Conservation (phyloP, 2,888 invertebrate genomes). For the Brassicogethes aeneus region DNA sequence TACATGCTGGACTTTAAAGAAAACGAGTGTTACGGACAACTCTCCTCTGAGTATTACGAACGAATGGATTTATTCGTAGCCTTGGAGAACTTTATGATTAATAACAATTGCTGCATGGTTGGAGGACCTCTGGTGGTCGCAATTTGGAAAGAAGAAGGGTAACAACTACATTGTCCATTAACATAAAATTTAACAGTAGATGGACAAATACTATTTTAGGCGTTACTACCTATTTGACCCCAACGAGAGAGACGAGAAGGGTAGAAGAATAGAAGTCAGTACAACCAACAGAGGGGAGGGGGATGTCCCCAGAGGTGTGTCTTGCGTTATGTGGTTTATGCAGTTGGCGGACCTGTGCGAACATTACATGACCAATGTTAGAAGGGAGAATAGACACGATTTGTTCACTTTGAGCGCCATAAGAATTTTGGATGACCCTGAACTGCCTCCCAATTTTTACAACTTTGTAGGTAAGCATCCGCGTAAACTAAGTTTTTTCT, state of each 20-base stretch:
- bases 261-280: constrained; percentile 22
- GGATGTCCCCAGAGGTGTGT: constrained; percentile 28
- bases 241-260: constrained; percentile 36
- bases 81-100: constrained; percentile 33
- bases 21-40: constrained; percentile 32
- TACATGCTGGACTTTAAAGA: constrained; percentile 31
- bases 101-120: constrained; percentile 34
- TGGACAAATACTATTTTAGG: too few species aligned
- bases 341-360: constrained; percentile 33
- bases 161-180: too few species aligned
- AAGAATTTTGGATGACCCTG: constrained; percentile 29
- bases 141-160: constrained; percentile 37
- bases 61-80: constrained; percentile 37
- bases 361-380: constrained; percentile 36
- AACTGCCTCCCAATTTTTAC: constrained; percentile 32
- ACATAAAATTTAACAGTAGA: too few species aligned
- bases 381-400: constrained; percentile 18
- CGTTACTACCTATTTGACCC: constrained; percentile 42
- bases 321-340: constrained; percentile 38
- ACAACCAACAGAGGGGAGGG: constrained; percentile 18
- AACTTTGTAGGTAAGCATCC: constrained; percentile 33
- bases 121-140: constrained; percentile 37
- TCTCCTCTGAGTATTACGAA: constrained; percentile 27
- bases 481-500: too few species aligned
- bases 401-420: constrained; percentile 33